These are phyloP conservation scores for Callocephalon fimbriatum DNA, from an alignment of 2,113 vertebrate species.

Conservation along the genomic window DNA sequence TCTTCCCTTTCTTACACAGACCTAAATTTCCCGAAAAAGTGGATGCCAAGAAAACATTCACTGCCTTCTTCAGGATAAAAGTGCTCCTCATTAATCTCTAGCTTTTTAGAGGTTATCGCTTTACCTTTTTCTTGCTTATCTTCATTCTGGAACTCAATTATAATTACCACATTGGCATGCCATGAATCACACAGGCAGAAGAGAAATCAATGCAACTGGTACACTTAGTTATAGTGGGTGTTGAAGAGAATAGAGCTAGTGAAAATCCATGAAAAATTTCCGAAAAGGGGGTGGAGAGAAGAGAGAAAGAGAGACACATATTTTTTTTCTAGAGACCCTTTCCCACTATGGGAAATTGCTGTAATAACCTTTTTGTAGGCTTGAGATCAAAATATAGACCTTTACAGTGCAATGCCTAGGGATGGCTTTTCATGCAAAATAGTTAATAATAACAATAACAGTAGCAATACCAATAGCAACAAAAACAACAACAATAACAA, in stretches of 20 bases:
- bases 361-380: not conserved
- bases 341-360: not conserved
- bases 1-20: not conserved
- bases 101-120: not conserved
- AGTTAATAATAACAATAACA: not conserved
- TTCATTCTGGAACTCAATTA: conserved; percentile 52
- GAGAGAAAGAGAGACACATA: not conserved
- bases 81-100: not conserved
- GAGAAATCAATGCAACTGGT: conserved; percentile 23
- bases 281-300: not conserved
- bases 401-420: not conserved
- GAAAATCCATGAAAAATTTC: conserved; percentile 14
- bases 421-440: not conserved
- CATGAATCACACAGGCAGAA: conserved; percentile 22
- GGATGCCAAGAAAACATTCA: not conserved
- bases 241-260: not conserved
- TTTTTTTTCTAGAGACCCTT: not conserved
- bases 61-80: not conserved
- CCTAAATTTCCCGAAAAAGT: not conserved
- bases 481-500: not conserved
- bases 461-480: not conserved
- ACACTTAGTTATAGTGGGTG: not conserved
- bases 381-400: not conserved
- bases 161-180: conserved; percentile 24
- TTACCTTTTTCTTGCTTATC: conserved; percentile 44